Evolutionary conservation across 2,888 invertebrate genomes (phyloP).

Genomic region (Magallana nippona): DNA sequence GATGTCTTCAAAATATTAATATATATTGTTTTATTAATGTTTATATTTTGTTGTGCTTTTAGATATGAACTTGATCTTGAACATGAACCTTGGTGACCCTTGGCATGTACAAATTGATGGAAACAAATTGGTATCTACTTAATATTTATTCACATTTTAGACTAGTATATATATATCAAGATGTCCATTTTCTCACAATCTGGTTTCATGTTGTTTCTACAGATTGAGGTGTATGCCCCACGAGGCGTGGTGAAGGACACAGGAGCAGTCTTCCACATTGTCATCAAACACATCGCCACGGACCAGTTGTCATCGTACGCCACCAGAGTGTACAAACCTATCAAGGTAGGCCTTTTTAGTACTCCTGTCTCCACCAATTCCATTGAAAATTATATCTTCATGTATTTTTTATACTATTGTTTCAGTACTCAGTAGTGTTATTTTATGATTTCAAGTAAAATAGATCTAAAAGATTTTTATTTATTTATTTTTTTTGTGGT

Average conservation of each 20-base stretch:
- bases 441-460: too few relatives aligned
- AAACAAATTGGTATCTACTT: conserved; percentile 51
- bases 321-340: conserved; percentile 72
- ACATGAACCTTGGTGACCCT: conserved; percentile 70
- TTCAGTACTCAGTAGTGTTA: too few relatives aligned
- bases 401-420: too few relatives aligned
- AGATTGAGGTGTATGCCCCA: conserved; percentile 61
- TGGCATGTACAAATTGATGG: conserved; percentile 67
- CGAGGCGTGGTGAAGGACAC: conserved; percentile 65
- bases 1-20: background rate
- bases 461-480: background rate
- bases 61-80: conserved; percentile 66
- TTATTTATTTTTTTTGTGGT: background rate
- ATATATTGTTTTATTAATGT: background rate
- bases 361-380: too few relatives aligned
- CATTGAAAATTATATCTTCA: too few relatives aligned
- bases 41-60: conserved; percentile 45
- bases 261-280: conserved; percentile 74
- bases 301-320: conserved; percentile 70
- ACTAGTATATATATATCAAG: too few relatives aligned
- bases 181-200: too few relatives aligned
- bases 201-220: background rate
- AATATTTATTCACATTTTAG: too few relatives aligned
- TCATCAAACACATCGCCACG: conserved; percentile 63
- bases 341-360: conserved; percentile 60